phyloP scores from a whole-genome alignment of 2,888 invertebrate species.

The Eupeodes latifasciatus region DNA sequence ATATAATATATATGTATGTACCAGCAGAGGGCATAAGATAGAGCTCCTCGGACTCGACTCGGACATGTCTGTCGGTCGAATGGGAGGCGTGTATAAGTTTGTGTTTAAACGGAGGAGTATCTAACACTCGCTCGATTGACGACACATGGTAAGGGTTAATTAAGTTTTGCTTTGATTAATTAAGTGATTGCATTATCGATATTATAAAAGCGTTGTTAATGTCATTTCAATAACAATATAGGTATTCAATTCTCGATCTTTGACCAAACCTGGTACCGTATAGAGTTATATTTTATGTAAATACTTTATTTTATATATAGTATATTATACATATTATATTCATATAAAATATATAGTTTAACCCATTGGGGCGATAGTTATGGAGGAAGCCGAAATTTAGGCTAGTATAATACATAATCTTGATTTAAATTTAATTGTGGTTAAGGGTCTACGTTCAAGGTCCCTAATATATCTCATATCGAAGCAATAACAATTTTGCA shows the following conservation, averaged over 20 bases:
- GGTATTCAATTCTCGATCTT: constrained; percentile 59
- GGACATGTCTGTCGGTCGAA: constrained; percentile 40
- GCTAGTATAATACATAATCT: too few species aligned
- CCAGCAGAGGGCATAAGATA: constrained; percentile 54
- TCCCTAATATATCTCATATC: too few species aligned
- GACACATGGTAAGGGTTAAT: constrained; percentile 76
- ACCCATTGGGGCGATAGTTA: too few species aligned
- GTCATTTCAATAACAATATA: constrained; percentile 69
- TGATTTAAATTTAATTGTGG: too few species aligned
- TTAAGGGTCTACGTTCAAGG: too few species aligned
- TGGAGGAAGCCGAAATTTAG: too few species aligned
- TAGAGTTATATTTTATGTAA: neutral
- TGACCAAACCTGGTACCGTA: constrained; percentile 28
- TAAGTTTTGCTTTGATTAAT: constrained; percentile 79
- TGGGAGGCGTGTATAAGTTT: constrained; percentile 50
- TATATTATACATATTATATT: neutral
- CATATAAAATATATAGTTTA: neutral
- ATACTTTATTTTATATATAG: neutral
- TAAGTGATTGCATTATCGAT: constrained; percentile 79
- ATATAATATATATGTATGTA: neutral
- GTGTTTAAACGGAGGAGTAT: constrained; percentile 65
- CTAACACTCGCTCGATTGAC: constrained; percentile 70
- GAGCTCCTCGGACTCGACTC: constrained; percentile 47
- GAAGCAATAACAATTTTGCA: too few species aligned
- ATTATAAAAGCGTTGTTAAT: constrained; percentile 78